Percentiles rank a stretch among this genome's conserved stretches.
Conservation (phyloP, 2,113 vertebrate genomes). For the Pseudolaguvia tuberculata region DNA sequence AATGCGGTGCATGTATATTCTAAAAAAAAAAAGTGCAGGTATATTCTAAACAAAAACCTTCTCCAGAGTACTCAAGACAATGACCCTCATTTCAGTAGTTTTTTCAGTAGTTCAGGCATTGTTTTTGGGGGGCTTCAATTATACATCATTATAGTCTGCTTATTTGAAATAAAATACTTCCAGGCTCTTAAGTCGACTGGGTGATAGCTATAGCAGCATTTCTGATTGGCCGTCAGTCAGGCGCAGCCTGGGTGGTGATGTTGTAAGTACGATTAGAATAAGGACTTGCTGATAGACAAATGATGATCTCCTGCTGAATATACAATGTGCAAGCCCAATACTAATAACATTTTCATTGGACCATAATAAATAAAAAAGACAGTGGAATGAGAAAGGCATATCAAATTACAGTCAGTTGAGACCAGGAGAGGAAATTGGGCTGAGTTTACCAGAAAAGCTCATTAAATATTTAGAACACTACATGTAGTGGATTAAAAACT, state of each 20-base stretch:
- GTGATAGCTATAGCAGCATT: constrained; percentile 18
- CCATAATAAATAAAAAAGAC: constrained; percentile 41
- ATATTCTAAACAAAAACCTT: no score
- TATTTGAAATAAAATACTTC: constrained; percentile 27
- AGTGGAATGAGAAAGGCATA: constrained; percentile 38
- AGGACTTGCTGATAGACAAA: constrained; percentile 50
- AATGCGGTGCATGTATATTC: no score
- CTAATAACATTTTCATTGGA: constrained; percentile 51
- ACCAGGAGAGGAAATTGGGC: constrained; percentile 22
- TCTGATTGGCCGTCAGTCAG: constrained; percentile 26
- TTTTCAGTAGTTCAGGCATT: background rate
- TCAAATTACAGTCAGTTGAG: constrained; percentile 38
- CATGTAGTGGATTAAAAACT: background rate
- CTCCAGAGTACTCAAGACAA: no score
- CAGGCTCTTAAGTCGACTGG: constrained; percentile 9
- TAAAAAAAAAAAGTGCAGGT: no score
- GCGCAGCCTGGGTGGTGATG: constrained; percentile 1
- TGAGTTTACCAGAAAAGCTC: constrained; percentile 19
- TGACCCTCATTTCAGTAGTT: no score
- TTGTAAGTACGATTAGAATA: constrained; percentile 53
- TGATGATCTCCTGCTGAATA: constrained; percentile 48
- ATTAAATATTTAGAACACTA: constrained; percentile 5
- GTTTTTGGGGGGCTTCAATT: background rate
- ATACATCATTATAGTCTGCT: constrained; percentile 17
- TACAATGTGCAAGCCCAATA: constrained; percentile 46